These are phyloP conservation scores for Perccottus glenii DNA, from an alignment of 2,113 vertebrate genomes.

Conservation along the genomic window DNA sequence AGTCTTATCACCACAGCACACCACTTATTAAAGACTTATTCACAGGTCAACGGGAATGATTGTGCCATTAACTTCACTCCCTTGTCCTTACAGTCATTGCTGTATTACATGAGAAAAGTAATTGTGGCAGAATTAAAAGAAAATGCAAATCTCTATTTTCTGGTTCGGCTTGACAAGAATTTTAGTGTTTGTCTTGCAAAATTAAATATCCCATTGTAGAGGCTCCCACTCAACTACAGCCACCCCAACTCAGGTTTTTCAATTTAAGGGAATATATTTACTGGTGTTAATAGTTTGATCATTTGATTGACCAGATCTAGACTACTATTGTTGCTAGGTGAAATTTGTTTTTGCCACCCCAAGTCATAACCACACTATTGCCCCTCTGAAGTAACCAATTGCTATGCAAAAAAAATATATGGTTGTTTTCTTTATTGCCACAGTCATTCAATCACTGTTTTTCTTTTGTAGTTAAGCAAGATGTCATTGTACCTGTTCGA, in stretches of 20 bases:
- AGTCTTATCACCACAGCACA: slow-evolving; percentile 42
- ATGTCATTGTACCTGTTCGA: slow-evolving; percentile 79
- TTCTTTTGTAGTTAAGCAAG: slow-evolving; percentile 73
- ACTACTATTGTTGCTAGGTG: slow-evolving; percentile 38
- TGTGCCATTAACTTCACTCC: slow-evolving; percentile 18
- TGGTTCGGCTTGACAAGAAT: slow-evolving; percentile 31
- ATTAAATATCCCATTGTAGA: slow-evolving; percentile 57
- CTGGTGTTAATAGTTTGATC: slow-evolving; percentile 42
- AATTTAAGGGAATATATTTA: slow-evolving; percentile 59
- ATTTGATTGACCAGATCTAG: slow-evolving; percentile 37
- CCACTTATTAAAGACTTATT: slow-evolving; percentile 11
- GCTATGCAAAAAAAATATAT: slow-evolving; percentile 80
- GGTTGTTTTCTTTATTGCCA: slow-evolving; percentile 69
- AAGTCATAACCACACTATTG: slow-evolving; percentile 48
- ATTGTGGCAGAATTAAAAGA: slow-evolving; percentile 26
- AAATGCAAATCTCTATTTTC: slow-evolving; percentile 4
- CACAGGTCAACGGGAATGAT: slow-evolving; percentile 7
- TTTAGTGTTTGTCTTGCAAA: slow-evolving; percentile 22
- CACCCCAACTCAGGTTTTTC: slow-evolving; percentile 73
- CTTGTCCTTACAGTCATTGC: slow-evolving; percentile 4
- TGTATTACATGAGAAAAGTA: slow-evolving; percentile 22
- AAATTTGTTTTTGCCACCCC: slow-evolving; percentile 44
- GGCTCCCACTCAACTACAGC: slow-evolving; percentile 54
- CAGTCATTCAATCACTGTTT: slow-evolving; percentile 75
- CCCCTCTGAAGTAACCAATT: slow-evolving; percentile 74